phyloP scores from a whole-genome alignment of 2,113 vertebrate genomes.

The Heteronetta atricapilla region DNA sequence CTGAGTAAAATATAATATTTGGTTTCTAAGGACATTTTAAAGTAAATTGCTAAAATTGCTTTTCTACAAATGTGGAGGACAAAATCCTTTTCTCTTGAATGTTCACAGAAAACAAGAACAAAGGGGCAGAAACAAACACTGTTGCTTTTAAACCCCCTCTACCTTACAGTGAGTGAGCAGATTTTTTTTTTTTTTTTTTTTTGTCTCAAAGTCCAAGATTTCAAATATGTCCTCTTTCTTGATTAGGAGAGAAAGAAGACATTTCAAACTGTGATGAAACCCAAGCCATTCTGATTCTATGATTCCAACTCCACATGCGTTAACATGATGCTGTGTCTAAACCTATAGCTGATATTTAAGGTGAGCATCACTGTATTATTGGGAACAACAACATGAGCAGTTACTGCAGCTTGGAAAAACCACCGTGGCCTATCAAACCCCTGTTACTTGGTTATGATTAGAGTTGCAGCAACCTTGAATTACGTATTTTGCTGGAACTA shows the following conservation, averaged over 20 bases:
- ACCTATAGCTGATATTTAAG: not conserved
- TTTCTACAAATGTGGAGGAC: not conserved
- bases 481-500: not conserved
- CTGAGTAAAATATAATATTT: conserved; percentile 24
- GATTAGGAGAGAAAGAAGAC: not conserved
- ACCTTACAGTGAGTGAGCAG: not conserved
- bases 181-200: no score
- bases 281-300: no score
- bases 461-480: not conserved
- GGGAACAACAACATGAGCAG: not conserved
- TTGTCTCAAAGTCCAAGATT: not conserved
- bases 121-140: not conserved
- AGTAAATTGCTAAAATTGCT: conserved; percentile 40
- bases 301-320: not conserved
- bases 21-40: conserved; percentile 14
- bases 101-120: conserved; percentile 1
- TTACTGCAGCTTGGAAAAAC: not conserved
- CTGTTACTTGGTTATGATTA: not conserved
- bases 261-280: not conserved
- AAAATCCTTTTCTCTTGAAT: conserved; percentile 22
- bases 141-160: not conserved
- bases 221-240: not conserved
- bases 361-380: not conserved
- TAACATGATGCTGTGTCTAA: not conserved
- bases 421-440: not conserved